Evolutionary conservation across 2,113 vertebrate species (phyloP).

Genomic region (Butorides virescens): DNA sequence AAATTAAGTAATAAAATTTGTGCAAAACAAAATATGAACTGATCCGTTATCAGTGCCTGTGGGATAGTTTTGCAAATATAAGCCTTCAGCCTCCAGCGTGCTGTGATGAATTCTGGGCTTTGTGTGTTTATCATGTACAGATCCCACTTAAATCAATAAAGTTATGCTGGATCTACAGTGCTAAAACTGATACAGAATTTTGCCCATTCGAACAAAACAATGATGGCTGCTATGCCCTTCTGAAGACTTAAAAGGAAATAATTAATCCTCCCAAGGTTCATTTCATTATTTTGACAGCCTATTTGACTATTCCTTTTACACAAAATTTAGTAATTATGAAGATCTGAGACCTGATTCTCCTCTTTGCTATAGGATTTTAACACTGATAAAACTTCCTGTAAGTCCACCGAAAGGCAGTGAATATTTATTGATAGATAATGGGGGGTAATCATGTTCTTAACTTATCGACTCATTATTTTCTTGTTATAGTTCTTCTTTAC

Average conservation of each 20-base stretch:
- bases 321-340: not conserved
- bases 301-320: not conserved
- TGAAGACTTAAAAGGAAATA: not conserved
- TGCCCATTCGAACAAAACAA: not conserved
- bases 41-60: conserved; percentile 53
- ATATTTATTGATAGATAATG: not conserved
- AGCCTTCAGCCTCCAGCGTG: not conserved
- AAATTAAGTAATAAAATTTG: conserved; percentile 72
- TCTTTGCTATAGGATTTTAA: not conserved
- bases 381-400: not conserved
- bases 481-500: not conserved
- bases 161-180: not conserved
- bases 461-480: not conserved
- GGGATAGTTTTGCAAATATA: conserved; percentile 62
- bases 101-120: not conserved
- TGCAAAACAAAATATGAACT: conserved; percentile 68
- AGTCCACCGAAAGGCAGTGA: not conserved
- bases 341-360: not conserved
- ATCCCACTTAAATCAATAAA: not conserved
- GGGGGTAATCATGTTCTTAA: not conserved
- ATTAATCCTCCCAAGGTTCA: not conserved
- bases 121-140: not conserved
- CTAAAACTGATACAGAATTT: not conserved
- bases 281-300: not conserved
- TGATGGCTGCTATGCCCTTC: not conserved